Base-by-base conservation (phyloP, 2,797 vertebrate genomes). In the Tiaroga cobitis region DNA sequence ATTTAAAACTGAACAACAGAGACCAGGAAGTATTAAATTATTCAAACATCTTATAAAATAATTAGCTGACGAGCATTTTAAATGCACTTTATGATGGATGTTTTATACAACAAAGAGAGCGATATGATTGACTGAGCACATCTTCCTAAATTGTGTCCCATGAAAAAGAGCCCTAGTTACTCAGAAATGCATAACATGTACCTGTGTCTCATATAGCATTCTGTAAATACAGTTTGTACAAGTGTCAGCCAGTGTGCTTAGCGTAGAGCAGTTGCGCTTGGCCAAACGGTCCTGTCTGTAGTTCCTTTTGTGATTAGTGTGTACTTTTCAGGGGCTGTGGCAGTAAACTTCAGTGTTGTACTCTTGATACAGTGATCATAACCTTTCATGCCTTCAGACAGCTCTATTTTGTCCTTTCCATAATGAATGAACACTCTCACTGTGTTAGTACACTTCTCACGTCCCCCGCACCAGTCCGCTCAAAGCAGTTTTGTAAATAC, bases 401-500 rank as follows among this genome's bases (percentile, higher is more conserved):
- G 83, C 86, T 93, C 74, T 81, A 16, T 87, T 88, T 89, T 90
- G 86, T 83, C 79, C 85, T 91, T 79, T 63, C 87, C 89, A 88
- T 92, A 91, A 82, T 41, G 32, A 82, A 89, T 87, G 86, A 91
- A 87, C 32, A 5, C 69, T 83, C 87, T 89, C 77, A 78, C 69
- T 13, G 3, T 76, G 43, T 83, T 67, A 72, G 29, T 61, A 73
- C 43, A 72, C 51, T 51, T 32, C 74, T 56, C 21, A 68, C 32
- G 16, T 80, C 63, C 65, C 26, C 80, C 88, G 63, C 87, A 90
- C 88, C 88, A 85, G 80, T 91, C 80, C 87, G 67, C 88, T 89
- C 90, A 81, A 90, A 82, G 74, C 85, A 89, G 90, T 82, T 87
- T 86, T 94, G 92, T 94, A 94, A 84, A 92, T 94, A 93, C 84